Evolutionary conservation across 2,113 vertebrate genomes (phyloP), one percentile per base, ranked within the genome.

Genomic region (Azemiops feae): DNA sequence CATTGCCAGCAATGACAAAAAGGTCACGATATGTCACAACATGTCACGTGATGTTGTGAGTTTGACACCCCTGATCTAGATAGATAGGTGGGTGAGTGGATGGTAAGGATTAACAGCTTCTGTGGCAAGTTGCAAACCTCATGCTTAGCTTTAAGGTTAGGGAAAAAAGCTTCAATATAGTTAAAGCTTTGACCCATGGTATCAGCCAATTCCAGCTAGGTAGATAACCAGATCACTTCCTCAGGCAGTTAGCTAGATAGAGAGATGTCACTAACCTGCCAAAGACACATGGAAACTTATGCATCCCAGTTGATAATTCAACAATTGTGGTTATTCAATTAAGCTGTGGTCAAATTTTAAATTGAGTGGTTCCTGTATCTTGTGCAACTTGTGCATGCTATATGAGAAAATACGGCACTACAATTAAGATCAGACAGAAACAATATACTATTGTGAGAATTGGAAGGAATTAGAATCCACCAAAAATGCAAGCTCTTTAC

Each of bases 381-480:
- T 85, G n/a, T 45, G 23, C 23, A 85, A 52, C 1, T 43, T 34
- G 0, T 12, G 27, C 30, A 47, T 16, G 4, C 14, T 1, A 18
- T 30, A 91, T 4, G 8, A 88, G 58, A 64, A 91, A 93, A 25
- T 94, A 27, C 30, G n/a, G 55, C n/a, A 89, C 22, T 39, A 23
- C 92, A 7, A 0, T 0, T 87, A 12, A 95, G 39, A 23, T 43
- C 18, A 91, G 92, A 25, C 2, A 50, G 3, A 18, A 16, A 6
- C 30, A 39, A 9, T 25, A 57, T 92, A 81, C n/a, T 91, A 95
- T 60, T 57, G 92, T 92, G 74, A 87, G n/a, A 50, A 81, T 94
- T 57, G 1, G 94, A 96, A 96, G 43, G 23, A 81, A 81, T 81
- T 27, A 88, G 10, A 88, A 88, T 53, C 23, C 3, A 18, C n/a